Evolutionary conservation across 2,888 invertebrate genomes (phyloP), one percentile per base, ranked within the genome.

Genomic region (Toxonevra muliebris): DNA sequence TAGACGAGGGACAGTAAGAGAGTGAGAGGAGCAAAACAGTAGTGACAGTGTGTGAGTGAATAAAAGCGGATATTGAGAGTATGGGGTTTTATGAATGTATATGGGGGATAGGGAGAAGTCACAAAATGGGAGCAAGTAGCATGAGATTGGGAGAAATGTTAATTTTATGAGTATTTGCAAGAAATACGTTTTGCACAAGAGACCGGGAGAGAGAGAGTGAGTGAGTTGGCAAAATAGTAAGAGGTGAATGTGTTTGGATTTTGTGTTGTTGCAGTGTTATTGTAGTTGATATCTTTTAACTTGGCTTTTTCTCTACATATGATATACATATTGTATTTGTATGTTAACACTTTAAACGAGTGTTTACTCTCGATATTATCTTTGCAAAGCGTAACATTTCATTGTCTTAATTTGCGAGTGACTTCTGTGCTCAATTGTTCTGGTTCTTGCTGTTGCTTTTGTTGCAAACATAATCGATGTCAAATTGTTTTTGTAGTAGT

Each of bases 351-450:
- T 59, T 59, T 43, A 59, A 43, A 43, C 60, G 66, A 73, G 71
- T 80, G 78, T 77, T 77, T 80, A 74, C 73, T 77, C 30, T 72
- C 72, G 77, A 77, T 80, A 78, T 80, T 73, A 75, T 77, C 74
- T 71, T 71, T 30, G 30, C 7, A 30, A 48, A 59, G 52, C 65
- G 59, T 59, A 60, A 53, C 65, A 77, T 76, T 80, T 76, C 78
- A 78, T 80, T 79, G 78, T 79, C 79, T 79, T 80, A 80, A 79
- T 80, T 80, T 78, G 78, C 74, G 75, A 61, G 54, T 45, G 43
- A 15, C 19, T 42, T 19, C 59, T 19, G 53, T 45, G 50, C 60
- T 42, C 54, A 53, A 43, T 66, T 60, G 52, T 30, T 30, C 30
- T 30, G 2, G 7, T 30, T 30, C 3, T 30, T 40, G 40, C 9